Evolutionary conservation across 2,113 vertebrate genomes (phyloP).

Genomic region (Noturus placidus): DNA sequence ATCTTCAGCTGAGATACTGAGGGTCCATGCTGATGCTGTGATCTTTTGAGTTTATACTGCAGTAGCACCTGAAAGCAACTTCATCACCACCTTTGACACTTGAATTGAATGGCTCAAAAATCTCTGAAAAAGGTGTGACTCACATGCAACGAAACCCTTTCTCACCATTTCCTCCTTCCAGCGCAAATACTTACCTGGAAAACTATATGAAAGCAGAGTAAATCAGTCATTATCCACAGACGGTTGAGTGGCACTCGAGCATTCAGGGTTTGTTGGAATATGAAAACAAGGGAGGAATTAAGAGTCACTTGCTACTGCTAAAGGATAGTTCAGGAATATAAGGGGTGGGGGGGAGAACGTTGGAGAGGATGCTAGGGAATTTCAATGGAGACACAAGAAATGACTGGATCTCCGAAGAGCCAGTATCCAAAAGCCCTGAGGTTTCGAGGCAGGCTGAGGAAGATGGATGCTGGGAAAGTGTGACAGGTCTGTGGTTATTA

Average conservation of each 20-base stretch:
- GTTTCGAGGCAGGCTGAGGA: slow-evolving; percentile 67
- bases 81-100: slow-evolving; percentile 36
- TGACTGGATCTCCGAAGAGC: not conserved
- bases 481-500: not conserved
- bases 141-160: slow-evolving; percentile 3
- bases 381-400: slow-evolving; percentile 16
- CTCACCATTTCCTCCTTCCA: not conserved
- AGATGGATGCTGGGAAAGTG: not conserved
- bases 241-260: not conserved
- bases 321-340: slow-evolving; percentile 6
- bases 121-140: not conserved
- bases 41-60: slow-evolving; percentile 21
- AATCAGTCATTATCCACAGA: not conserved
- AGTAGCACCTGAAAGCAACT: slow-evolving; percentile 45
- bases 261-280: not conserved
- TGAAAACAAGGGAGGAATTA: not conserved
- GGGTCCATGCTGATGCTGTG: slow-evolving; percentile 17
- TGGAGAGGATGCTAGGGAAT: not conserved
- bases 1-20: slow-evolving; percentile 7
- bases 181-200: slow-evolving; percentile 31
- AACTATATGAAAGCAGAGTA: slow-evolving; percentile 15
- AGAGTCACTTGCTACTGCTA: slow-evolving; percentile 22
- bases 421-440: slow-evolving; percentile 70
- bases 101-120: slow-evolving; percentile 41
- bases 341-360: not conserved